These are phyloP conservation scores for Drosophila subquinaria DNA, from an alignment of 2,888 invertebrate genomes.

Conservation along the genomic window DNA sequence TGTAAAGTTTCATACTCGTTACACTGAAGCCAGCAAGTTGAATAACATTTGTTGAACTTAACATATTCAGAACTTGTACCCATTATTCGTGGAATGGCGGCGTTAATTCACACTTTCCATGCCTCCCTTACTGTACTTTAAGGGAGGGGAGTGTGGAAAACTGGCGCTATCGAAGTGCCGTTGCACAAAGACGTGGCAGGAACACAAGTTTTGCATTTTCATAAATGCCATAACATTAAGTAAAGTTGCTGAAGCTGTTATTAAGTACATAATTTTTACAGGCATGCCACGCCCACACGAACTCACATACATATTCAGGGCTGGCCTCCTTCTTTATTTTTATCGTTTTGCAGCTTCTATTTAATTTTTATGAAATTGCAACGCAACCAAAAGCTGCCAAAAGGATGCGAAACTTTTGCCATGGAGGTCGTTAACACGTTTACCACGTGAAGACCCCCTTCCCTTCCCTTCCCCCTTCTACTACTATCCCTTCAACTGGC, in stretches of 20 bases:
- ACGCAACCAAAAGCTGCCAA: constrained; percentile 74
- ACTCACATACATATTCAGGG: background rate
- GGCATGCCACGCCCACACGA: constrained; percentile 40
- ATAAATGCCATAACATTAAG: constrained; percentile 77
- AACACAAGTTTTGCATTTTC: constrained; percentile 71
- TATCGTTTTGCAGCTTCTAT: constrained; percentile 65
- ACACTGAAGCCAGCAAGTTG: constrained; percentile 40
- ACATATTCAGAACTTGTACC: constrained; percentile 35
- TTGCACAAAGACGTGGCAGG: constrained; percentile 53
- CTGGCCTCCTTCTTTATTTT: constrained; percentile 27
- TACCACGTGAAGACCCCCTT: constrained; percentile 22
- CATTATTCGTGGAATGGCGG: constrained; percentile 45
- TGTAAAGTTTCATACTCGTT: background rate
- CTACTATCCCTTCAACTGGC: background rate
- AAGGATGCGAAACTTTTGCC: constrained; percentile 74
- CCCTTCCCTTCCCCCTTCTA: background rate
- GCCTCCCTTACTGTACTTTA: background rate
- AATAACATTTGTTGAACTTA: constrained; percentile 50
- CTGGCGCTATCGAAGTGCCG: constrained; percentile 63
- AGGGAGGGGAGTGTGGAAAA: constrained; percentile 30
- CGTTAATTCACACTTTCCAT: background rate
- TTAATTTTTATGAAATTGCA: constrained; percentile 82
- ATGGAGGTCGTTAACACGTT: constrained; percentile 79
- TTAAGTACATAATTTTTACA: constrained; percentile 75
- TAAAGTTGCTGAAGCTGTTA: constrained; percentile 79